A percentile compares a stretch with the other conserved stretches of the same genome.
These are phyloP conservation scores for Oreochromis grahami DNA, from an alignment of 2,797 vertebrate species.

Conservation along the genomic window DNA sequence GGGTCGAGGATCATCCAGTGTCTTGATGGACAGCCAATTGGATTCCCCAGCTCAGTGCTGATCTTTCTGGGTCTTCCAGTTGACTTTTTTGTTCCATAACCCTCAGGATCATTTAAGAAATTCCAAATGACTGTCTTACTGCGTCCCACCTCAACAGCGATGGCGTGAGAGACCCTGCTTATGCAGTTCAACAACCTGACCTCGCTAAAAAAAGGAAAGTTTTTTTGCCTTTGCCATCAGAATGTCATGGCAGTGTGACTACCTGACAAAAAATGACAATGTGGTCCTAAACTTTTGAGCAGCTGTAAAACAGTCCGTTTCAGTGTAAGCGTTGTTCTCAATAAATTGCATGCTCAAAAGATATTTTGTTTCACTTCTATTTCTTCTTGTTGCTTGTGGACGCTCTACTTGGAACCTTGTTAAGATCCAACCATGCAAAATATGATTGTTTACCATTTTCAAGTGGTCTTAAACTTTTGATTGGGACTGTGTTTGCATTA, in stretches of 20 bases:
- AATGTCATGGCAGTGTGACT: not conserved
- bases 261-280: not conserved
- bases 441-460: not conserved
- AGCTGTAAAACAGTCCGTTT: not conserved
- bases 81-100: not conserved
- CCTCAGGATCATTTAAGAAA: not conserved
- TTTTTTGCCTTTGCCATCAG: not conserved
- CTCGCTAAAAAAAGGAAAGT: accelerated
- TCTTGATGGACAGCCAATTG: not conserved
- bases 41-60: not conserved
- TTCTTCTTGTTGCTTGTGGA: not conserved
- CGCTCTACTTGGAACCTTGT: not conserved
- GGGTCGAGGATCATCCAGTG: accelerated
- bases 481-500: not conserved
- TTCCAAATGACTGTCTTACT: not conserved
- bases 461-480: not conserved
- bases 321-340: not conserved
- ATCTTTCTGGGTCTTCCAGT: not conserved
- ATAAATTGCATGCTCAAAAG: not conserved
- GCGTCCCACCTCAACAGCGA: not conserved
- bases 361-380: not conserved
- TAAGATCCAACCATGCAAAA: not conserved
- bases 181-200: not conserved
- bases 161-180: not conserved
- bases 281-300: not conserved